phyloP scores from a whole-genome alignment of 1,140 invertebrate genomes.

The Rhopalosiphum maidis region DNA sequence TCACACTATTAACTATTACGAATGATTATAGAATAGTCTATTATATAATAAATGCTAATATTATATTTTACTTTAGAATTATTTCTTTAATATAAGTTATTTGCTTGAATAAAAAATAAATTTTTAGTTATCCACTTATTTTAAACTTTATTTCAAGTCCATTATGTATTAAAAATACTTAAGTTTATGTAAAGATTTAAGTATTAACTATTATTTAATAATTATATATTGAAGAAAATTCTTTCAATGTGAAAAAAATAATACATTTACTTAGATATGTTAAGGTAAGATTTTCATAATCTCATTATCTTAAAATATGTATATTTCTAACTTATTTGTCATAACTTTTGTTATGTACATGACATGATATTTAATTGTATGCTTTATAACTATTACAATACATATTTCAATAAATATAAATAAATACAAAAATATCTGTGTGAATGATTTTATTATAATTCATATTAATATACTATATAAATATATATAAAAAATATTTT shows the following conservation, averaged over 20 bases:
- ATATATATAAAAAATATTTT: slow-evolving; percentile 19
- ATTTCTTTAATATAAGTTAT: not conserved
- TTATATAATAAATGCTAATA: no score
- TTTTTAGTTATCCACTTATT: not conserved
- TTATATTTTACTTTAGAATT: not conserved
- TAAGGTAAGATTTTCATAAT: not conserved
- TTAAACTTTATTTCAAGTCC: not conserved
- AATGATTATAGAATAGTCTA: no score
- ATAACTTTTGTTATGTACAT: not conserved
- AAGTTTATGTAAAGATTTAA: not conserved
- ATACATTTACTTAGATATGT: not conserved
- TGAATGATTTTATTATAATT: slow-evolving; percentile 43
- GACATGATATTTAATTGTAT: not conserved
- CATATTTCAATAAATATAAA: not conserved
- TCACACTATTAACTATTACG: no score
- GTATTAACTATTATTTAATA: not conserved
- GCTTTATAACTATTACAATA: not conserved
- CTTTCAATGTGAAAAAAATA: not conserved
- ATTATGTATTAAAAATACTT: not conserved
- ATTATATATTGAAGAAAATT: not conserved
- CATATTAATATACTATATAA: not conserved
- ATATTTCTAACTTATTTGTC: not conserved
- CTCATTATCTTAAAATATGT: not conserved
- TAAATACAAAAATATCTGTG: not conserved
- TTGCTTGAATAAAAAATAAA: not conserved